Percentiles rank a stretch among this genome's conserved stretches.
phyloP scores from a whole-genome alignment of 2,113 vertebrate genomes.

The cat (Felis catus) region DNA sequence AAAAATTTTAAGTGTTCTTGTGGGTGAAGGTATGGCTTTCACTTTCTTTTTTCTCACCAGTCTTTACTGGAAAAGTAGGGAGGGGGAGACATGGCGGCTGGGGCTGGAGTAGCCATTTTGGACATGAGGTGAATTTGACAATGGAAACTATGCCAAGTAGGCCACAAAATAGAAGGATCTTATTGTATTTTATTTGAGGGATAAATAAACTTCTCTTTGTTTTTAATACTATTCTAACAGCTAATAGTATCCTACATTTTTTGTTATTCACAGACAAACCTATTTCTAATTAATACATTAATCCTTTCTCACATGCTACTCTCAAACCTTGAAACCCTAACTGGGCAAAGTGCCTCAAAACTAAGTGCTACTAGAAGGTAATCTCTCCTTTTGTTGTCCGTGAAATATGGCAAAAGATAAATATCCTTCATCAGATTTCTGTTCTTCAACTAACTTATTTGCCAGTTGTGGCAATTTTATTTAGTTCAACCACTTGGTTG shows the following conservation, averaged over 20 bases:
- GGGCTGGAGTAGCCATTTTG: neutral
- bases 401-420: conserved; percentile 23
- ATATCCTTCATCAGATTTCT: neutral
- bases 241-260: neutral
- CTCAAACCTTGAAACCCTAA: neutral
- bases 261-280: neutral
- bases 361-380: neutral
- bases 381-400: neutral
- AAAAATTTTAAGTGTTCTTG: neutral
- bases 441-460: conserved; percentile 25
- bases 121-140: neutral
- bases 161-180: neutral
- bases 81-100: neutral
- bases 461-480: neutral
- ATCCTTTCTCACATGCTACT: neutral
- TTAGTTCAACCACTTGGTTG: neutral
- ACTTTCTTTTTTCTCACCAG: neutral
- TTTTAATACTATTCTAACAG: neutral
- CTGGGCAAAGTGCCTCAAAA: neutral
- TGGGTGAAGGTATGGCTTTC: neutral
- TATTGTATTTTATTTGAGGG: conserved; percentile 4
- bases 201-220: neutral
- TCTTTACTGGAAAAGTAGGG: neutral
- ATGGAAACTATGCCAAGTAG: neutral
- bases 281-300: neutral